Evolutionary conservation across 2,888 invertebrate genomes (phyloP).

Genomic region (Eupithecia exiguata): DNA sequence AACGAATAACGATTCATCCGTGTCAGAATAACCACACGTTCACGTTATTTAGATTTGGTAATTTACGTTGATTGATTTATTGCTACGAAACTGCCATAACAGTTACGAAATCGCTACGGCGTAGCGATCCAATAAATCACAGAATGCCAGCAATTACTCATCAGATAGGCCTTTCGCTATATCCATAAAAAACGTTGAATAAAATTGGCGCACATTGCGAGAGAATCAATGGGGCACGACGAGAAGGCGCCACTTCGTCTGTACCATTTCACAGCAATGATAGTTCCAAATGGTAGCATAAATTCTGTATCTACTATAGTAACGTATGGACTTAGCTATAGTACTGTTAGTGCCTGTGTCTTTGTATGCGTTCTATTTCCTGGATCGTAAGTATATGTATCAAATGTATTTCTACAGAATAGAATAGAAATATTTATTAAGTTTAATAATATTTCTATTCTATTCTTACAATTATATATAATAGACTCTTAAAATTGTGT

Average conservation of each 20-base stretch:
- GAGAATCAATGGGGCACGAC: constrained; percentile 46
- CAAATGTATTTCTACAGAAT: neutral
- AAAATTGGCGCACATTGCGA: constrained; percentile 28
- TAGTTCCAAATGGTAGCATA: constrained; percentile 6
- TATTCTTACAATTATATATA: too few relatives aligned
- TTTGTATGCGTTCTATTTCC: neutral
- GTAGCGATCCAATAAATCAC: constrained; percentile 21
- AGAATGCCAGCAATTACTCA: constrained; percentile 23
- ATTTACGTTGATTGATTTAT: constrained; percentile 5
- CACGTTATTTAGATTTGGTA: neutral
- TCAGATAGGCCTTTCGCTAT: constrained; percentile 27
- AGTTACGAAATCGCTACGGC: constrained; percentile 11
- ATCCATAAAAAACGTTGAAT: constrained; percentile 26
- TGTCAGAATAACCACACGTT: neutral
- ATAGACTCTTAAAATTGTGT: too few relatives aligned
- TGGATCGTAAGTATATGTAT: neutral
- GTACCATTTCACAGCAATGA: constrained; percentile 31
- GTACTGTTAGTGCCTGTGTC: neutral
- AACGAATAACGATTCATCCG: neutral
- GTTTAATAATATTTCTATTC: too few relatives aligned
- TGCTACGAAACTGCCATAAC: constrained; percentile 5
- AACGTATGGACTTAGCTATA: neutral
- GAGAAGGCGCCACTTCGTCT: constrained; percentile 55
- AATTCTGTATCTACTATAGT: neutral
- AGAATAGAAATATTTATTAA: neutral